A percentile compares a stretch with the other conserved stretches of the same genome.
Conservation (phyloP, 1,140 invertebrate genomes). For the Sinonovacula constricta region DNA sequence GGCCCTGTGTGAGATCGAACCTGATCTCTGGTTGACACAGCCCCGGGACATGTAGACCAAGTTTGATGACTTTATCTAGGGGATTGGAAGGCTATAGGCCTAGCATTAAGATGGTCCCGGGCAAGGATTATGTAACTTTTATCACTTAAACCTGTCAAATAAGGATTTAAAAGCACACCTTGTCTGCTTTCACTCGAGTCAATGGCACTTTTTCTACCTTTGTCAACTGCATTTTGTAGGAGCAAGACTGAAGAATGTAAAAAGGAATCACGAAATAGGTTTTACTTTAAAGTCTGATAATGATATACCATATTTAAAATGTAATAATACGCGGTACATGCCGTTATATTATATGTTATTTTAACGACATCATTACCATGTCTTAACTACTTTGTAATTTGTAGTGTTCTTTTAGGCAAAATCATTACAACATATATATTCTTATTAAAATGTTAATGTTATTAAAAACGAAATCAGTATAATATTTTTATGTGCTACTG, state of each 20-base stretch:
- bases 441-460: no score
- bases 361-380: no score
- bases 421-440: no score
- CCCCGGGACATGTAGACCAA: constrained; percentile 8
- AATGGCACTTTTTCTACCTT: not conserved
- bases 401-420: no score
- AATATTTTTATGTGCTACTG: no score
- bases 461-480: no score
- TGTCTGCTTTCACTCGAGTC: constrained; percentile 5
- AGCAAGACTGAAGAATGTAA: not conserved
- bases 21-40: not conserved
- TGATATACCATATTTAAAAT: no score
- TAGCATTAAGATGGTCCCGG: constrained; percentile 34
- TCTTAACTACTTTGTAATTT: no score
- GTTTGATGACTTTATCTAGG: constrained; percentile 25
- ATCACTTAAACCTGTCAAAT: constrained; percentile 47
- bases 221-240: not conserved
- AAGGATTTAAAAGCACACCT: constrained; percentile 21
- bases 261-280: no score
- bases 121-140: constrained; percentile 53
- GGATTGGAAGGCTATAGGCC: constrained; percentile 23
- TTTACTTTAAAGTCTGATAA: no score
- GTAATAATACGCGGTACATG: no score
- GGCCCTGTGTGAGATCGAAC: not conserved
- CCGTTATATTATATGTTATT: no score